These are phyloP conservation scores for Ochropleura leucogaster DNA, from an alignment of 2,888 invertebrate species.

Conservation along the genomic window DNA sequence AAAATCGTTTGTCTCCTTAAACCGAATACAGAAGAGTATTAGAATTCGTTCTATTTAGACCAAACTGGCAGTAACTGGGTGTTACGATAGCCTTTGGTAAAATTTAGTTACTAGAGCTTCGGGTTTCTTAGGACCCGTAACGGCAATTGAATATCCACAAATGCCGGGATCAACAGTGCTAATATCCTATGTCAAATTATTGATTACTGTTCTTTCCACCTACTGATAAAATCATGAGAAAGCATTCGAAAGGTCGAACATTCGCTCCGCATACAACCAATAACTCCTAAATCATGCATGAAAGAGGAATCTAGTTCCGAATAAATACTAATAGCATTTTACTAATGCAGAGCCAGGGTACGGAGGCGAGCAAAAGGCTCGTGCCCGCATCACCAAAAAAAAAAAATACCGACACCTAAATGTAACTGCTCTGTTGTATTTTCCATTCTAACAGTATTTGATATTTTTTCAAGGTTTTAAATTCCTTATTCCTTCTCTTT, in stretches of 20 bases:
- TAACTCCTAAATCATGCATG: slow-evolving; percentile 23
- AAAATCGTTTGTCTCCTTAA: too few species aligned
- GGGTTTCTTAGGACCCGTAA: background rate
- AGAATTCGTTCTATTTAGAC: background rate
- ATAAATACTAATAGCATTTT: slow-evolving; percentile 15
- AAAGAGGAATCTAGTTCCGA: slow-evolving; percentile 6
- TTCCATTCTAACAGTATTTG: background rate
- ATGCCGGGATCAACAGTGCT: background rate
- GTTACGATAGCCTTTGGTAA: background rate
- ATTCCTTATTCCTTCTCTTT: background rate
- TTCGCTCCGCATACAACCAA: background rate
- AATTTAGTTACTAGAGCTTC: background rate
- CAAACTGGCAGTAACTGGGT: too few species aligned
- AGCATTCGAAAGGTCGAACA: background rate
- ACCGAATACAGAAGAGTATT: background rate
- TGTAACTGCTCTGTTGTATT: background rate
- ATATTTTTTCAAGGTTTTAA: background rate
- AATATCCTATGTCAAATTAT: background rate
- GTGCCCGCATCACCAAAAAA: background rate
- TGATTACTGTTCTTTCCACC: background rate
- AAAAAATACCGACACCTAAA: background rate
- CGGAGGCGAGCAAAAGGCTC: background rate
- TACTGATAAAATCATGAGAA: background rate
- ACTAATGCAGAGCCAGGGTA: background rate
- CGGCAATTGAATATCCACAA: background rate